A percentile compares a stretch with the other conserved stretches of the same genome.
phyloP scores from a whole-genome alignment of 1,140 invertebrate species.

The Ceratosolen solmsi region DNA sequence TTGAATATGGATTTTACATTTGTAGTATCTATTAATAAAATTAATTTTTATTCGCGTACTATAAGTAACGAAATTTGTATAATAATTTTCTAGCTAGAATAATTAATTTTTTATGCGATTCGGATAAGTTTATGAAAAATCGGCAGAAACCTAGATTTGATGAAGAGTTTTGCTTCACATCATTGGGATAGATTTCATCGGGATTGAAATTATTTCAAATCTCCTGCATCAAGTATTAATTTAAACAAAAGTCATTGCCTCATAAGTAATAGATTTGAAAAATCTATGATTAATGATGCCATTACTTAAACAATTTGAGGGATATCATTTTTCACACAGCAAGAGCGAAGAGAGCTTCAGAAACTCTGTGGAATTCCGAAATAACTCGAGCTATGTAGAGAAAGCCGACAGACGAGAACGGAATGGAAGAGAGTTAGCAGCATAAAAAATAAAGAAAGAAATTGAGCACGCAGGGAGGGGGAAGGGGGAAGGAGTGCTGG shows the following conservation, averaged over 20 bases:
- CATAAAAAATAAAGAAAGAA: slow-evolving; percentile 12
- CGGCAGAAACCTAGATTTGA: neutral
- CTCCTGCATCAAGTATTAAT: slow-evolving; percentile 6
- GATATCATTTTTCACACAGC: slow-evolving; percentile 44
- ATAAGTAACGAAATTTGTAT: too few relatives aligned
- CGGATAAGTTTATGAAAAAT: too few relatives aligned
- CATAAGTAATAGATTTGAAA: neutral
- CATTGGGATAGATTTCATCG: neutral
- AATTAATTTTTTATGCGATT: too few relatives aligned
- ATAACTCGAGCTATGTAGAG: neutral
- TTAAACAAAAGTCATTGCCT: neutral
- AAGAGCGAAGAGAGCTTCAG: neutral
- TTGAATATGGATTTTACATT: too few relatives aligned
- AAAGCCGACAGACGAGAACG: neutral
- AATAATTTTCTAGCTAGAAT: too few relatives aligned
- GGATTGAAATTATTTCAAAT: slow-evolving; percentile 5
- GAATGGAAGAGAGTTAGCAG: neutral
- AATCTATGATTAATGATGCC: slow-evolving; percentile 40
- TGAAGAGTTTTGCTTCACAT: neutral
- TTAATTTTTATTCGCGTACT: too few relatives aligned
- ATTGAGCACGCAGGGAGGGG: neutral
- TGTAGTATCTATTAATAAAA: too few relatives aligned
- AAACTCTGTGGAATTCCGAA: slow-evolving; percentile 27
- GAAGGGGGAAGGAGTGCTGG: too few relatives aligned
- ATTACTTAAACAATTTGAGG: slow-evolving; percentile 43